Conservation (phyloP, 2,113 vertebrate species). For the Lanius collurio region DNA sequence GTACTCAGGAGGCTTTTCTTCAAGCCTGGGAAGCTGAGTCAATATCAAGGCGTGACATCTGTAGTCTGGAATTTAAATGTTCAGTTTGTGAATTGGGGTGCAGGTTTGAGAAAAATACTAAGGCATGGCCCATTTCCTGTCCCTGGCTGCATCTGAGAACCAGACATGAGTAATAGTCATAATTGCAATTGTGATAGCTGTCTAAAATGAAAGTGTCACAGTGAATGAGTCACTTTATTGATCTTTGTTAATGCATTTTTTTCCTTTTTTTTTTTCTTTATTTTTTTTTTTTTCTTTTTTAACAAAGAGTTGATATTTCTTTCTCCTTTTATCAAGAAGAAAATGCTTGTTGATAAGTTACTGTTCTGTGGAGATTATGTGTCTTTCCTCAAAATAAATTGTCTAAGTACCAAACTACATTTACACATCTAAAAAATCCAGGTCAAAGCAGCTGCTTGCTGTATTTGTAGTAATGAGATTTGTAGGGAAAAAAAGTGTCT, state of each 20-base stretch:
- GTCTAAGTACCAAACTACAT: not conserved
- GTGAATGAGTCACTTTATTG: not conserved
- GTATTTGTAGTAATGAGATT: not conserved
- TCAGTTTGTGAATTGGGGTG: not conserved
- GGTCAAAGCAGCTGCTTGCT: not conserved
- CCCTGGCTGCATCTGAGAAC: not conserved
- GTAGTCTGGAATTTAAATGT: not conserved
- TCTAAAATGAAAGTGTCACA: not conserved
- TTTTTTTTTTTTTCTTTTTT: not conserved
- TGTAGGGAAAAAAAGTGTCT: not conserved
- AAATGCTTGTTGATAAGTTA: not conserved
- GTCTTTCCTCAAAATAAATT: not conserved
- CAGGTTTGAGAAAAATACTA: not conserved
- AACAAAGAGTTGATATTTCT: not conserved
- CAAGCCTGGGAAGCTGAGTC: not conserved
- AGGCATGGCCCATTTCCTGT: not conserved
- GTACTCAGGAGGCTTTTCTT: not conserved
- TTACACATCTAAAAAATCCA: not conserved
- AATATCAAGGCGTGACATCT: not conserved
- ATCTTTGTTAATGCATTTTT: not conserved
- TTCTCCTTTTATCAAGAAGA: not conserved
- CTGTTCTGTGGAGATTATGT: not conserved
- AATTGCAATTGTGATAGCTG: not conserved
- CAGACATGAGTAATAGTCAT: not conserved
- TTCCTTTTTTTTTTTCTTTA: too few species aligned